Base-by-base conservation (phyloP, 2,797 vertebrate genomes). In the Podargus strigoides region DNA sequence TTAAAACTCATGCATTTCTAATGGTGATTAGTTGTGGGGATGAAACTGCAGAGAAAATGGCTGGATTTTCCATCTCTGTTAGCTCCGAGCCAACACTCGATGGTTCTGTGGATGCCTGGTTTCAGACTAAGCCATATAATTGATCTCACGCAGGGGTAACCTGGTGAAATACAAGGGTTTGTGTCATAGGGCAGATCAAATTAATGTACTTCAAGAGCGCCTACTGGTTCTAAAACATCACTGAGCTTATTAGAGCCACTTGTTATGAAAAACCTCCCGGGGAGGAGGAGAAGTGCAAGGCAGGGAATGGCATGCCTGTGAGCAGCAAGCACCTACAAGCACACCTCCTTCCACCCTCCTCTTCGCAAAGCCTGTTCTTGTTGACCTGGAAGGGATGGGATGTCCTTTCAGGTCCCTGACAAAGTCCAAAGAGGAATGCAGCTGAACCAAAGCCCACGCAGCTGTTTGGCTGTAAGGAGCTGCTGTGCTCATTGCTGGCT, bases 381-480 rank as follows among this genome's bases (percentile, higher is more conserved):
- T 27, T 62, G 28, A 8, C 24, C 23, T n/a, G 59, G n/a, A 32
- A 36, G 27, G 28, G 50, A 6, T 14, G 27, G 28, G 50, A 6
- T 14, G 32, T 50, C 52, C 39, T 55, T 69, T 27, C 49, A 39
- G 46, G 17, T 55, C 21, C 52, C 60, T 20, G 46, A 6, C n/a
- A 18, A 18, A 63, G 32, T 10, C 60, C 27, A 12, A 22, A 37
- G 32, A 27, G 53, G 30, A 32, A 19, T 41, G 60, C 30, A 74
- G 70, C 53, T 0, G 0, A 58, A 55, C 32, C 0, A 13, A 44
- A 66, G 36, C 50, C 66, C 1, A 0, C 9, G 62, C 76, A 58
- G 70, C 75, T 74, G 72, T 4, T 34, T 22, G 14, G 28, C 66
- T 36, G 20, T 50, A 60, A 58, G 90, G 73, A 86, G 44, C 73